Base-by-base conservation (phyloP, 2,888 invertebrate genomes). In the Lobophora halterata region DNA sequence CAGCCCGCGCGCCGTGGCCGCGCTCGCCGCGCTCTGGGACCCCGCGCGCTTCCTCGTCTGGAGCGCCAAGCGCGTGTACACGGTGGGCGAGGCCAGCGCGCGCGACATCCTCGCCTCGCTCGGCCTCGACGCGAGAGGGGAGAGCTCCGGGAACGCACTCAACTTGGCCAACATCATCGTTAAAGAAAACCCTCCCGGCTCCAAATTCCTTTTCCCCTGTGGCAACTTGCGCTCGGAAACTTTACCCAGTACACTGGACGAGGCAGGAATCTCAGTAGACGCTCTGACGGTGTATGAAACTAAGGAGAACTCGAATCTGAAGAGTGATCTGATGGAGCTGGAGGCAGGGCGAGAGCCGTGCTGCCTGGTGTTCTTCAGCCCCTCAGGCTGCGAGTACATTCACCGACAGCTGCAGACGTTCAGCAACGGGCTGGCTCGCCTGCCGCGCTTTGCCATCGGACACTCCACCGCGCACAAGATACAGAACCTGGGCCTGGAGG, bases 401-500 rank as follows among this genome's bases (percentile, higher is more conserved):
- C 71, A 83, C 49, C 56, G 83, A 2, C 78, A 79, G 48, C 67
- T 86, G 13, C 85, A 85, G 52, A 83, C 85, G 0, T 79, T 85
- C 42, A 70, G 55, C 47, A 83, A 82, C 48, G 61, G 50, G 6
- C 67, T 86, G 1, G 69, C 70, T 0, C 50, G 49, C 18, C 55
- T 86, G 4, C 86, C 86, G 1, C 77, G 78, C 42, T 86, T 86
- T 60, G 86, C 86, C 4, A 86, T 86, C 19, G 86, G 86, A n/a
- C 79, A 80, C 56, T 75, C 83, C 0, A 86, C 86, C 0, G 85
- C 86, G 4, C 75, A 81, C 32, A 85, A 80, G 46, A 83, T 86
- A 51, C 74, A 78, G 52, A 82, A 75, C 35, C 71, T 86, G 0
- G 86, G 86, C 0, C 44, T 81, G n/a, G 79, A 82, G 35, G 77